A percentile compares a stretch with the other conserved stretches of the same genome.
Evolutionary conservation across 2,888 invertebrate species (phyloP).

Genomic region (Amitus sp.): DNA sequence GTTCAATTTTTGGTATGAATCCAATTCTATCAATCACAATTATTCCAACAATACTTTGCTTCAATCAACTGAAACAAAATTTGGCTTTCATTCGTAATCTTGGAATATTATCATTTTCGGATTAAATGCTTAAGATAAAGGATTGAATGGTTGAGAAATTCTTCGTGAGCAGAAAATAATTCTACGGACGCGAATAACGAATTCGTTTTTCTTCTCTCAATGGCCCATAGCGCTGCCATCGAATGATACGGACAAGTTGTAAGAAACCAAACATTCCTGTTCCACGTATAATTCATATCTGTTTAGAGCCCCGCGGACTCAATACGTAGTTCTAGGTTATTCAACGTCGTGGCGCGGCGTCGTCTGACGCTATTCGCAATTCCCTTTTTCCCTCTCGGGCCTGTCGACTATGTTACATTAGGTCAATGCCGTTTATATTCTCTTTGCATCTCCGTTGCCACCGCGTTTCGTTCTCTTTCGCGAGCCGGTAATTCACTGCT

Average conservation of each 20-base stretch:
- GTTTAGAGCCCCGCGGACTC: conserved; percentile 21
- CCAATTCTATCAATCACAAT: no score
- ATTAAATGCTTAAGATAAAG: no score
- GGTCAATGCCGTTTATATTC: conserved; percentile 60
- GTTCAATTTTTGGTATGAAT: no score
- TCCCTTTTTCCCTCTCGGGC: conserved; percentile 40
- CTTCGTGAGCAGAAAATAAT: no score
- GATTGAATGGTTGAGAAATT: no score
- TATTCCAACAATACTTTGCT: no score
- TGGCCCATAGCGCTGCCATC: conserved; percentile 35
- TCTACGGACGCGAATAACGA: no score
- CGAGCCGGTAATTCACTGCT: no score
- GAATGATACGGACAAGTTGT: conserved; percentile 35
- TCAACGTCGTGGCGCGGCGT: conserved; percentile 37
- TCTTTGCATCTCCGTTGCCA: conserved; percentile 16
- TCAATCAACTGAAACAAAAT: no score
- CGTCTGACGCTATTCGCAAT: conserved; percentile 33
- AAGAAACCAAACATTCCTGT: conserved; percentile 42
- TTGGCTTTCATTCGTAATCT: no score
- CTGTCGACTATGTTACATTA: conserved; percentile 55
- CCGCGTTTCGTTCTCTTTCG: conserved; percentile 33
- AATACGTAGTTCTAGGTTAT: conserved; percentile 20
- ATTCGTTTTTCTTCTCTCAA: conserved; percentile 10
- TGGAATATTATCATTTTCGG: no score
- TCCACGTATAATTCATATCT: conserved; percentile 36